Base-by-base conservation (phyloP, 2,113 vertebrate genomes). In the Tupaia tana region DNA sequence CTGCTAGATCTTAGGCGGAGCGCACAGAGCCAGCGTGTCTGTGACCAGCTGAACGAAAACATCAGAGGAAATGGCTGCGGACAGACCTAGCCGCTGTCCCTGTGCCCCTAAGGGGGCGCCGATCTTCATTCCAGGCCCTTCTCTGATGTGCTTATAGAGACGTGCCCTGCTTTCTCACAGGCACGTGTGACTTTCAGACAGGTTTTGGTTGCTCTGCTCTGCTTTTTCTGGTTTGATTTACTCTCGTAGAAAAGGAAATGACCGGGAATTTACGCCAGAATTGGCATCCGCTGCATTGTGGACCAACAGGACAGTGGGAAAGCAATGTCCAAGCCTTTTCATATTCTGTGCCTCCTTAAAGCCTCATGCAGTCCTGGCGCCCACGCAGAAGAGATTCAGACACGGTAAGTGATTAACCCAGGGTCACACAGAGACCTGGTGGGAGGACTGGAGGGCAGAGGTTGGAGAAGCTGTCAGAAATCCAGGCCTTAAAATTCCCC, bases 131-230 rank as follows among this genome's bases (percentile, higher is more conserved):
- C 64, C 4, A 3, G 67, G 14, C 25, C 61, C 9, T 31, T 66
- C 88, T 52, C 70, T 3, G 25, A n/a, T 16, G 43, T 1, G 4
- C 84, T 74, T 64, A 58, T 6, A 20, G 16, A 1, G 14, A 31
- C 25, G 11, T n/a, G 19, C 22, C n/a, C 66, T 20, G 67, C 52
- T 31, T 77, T 24, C 70, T 86, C 34, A 31, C 52, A 27, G 73
- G 10, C 0, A 0, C 4, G 0, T 24, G 29, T 27, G 84, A 19
- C 66, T 71, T 8, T 29, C 19, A 0, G 22, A 3, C 58, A 7
- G 11, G 15, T n/a, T 43, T 11, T 4, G 52, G 54, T 52, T 58
- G 13, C 56, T 52, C 31, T 16, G 19, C 31, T 54, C 27, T 63
- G 31, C 8, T 27, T 25, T 82, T 88, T 79, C 59, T n/a, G 13